A percentile compares a stretch with the other conserved stretches of the same genome.
Evolutionary conservation across 2,113 vertebrate genomes (phyloP).

Genomic region (Lota lota): DNA sequence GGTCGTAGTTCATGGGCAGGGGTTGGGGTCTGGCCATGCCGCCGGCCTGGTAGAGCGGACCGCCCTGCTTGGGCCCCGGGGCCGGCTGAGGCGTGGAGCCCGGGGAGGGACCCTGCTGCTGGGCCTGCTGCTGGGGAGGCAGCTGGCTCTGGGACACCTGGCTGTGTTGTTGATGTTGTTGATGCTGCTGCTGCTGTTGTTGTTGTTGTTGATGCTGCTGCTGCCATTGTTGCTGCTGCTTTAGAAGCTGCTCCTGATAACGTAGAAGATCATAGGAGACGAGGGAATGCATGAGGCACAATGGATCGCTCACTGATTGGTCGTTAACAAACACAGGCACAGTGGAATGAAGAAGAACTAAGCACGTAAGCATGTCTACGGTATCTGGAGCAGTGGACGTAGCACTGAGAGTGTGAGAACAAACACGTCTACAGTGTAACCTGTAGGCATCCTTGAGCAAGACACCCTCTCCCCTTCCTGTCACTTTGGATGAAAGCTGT

Average conservation of each 20-base stretch:
- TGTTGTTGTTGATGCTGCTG: conserved; percentile 71
- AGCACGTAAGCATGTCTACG: too few species aligned
- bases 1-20: conserved; percentile 87
- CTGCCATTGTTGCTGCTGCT: conserved; percentile 77
- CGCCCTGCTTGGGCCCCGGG: conserved; percentile 67
- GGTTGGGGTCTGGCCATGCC: conserved; percentile 84
- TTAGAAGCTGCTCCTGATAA: conserved; percentile 85
- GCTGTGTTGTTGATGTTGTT: conserved; percentile 71
- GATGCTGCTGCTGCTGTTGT: conserved; percentile 61
- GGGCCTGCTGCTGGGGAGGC: conserved; percentile 69
- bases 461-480: too few species aligned
- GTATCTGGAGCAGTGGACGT: too few species aligned
- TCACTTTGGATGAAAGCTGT: too few species aligned
- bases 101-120: conserved; percentile 68
- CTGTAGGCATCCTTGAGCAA: too few species aligned
- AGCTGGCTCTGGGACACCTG: conserved; percentile 71
- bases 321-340: too few species aligned
- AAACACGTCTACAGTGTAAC: too few species aligned
- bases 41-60: conserved; percentile 78
- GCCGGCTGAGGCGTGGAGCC: conserved; percentile 66
- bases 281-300: background rate
- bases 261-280: background rate
- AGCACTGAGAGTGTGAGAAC: too few species aligned
- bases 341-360: too few species aligned
- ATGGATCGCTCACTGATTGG: too few species aligned